Evolutionary conservation across 2,888 invertebrate species (phyloP).

Genomic region (Pollenia labialis): DNA sequence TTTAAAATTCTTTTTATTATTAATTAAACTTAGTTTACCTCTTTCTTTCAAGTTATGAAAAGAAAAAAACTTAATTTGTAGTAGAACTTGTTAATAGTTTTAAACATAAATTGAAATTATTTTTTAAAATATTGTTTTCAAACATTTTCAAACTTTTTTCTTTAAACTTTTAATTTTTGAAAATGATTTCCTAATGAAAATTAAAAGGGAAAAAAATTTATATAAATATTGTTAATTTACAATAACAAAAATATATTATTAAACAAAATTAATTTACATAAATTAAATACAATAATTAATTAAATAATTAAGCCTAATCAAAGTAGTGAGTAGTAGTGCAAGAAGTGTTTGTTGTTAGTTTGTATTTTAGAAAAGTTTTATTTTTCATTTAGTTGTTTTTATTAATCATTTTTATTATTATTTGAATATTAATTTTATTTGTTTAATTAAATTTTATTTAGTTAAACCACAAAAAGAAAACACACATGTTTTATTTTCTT

Average conservation of each 20-base stretch:
- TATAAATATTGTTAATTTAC: slow-evolving; percentile 49
- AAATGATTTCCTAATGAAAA: slow-evolving; percentile 15
- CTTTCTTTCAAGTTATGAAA: slow-evolving; percentile 7
- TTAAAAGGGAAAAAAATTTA: slow-evolving; percentile 17
- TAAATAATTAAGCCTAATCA: slow-evolving; percentile 60
- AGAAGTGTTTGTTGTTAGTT: slow-evolving; percentile 74
- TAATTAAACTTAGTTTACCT: slow-evolving; percentile 65
- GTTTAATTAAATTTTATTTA: slow-evolving; percentile 56
- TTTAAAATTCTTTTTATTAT: slow-evolving; percentile 8
- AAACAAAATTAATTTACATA: slow-evolving; percentile 31
- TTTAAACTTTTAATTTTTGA: slow-evolving; percentile 6
- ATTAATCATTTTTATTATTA: slow-evolving; percentile 54
- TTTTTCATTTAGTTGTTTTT: slow-evolving; percentile 69
- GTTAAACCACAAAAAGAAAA: slow-evolving; percentile 34
- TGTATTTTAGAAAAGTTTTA: slow-evolving; percentile 73
- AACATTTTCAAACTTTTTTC: slow-evolving; percentile 15
- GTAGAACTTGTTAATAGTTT: slow-evolving; percentile 53
- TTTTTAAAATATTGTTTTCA: slow-evolving; percentile 23
- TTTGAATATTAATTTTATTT: slow-evolving; percentile 52
- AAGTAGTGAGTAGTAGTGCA: slow-evolving; percentile 71
- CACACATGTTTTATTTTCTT: slow-evolving; percentile 50
- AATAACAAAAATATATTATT: slow-evolving; percentile 49
- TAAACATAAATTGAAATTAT: slow-evolving; percentile 51
- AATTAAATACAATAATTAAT: slow-evolving; percentile 43
- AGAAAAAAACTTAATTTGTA: slow-evolving; percentile 37